Base-by-base conservation (phyloP, 2,113 vertebrate species). In the Plotosus lineatus region DNA sequence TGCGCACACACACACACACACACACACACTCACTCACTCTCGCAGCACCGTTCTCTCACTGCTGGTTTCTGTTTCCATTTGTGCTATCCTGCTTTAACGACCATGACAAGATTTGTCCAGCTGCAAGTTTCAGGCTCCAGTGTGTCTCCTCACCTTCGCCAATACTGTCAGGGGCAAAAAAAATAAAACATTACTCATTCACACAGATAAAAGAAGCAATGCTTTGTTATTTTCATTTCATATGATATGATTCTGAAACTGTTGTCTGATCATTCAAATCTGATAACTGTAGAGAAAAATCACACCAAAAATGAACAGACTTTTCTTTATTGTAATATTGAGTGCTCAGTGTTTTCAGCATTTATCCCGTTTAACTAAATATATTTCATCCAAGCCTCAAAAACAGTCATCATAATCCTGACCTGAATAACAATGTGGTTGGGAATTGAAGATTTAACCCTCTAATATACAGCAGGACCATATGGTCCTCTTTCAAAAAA, bases 71-170 rank as follows among this genome's bases (percentile, higher is more conserved):
- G 33, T 17, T 50, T 33, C 51, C 31, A 51, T 51, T 73, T 51
- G 46, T 23, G 21, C 15, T 3, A 73, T 51, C 19, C 12, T 50
- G 44, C 68, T 50, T 71, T 51, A 33, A 36, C 36, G n/a, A 36
- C 69, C 36, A 31, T 12, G 14, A 28, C 28, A 36, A 36, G 19
- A 36, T 26, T 9, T 23, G 19, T 51, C 46, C 8, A 33, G 46
- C 17, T 36, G 9, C 46, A 51, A 23, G 46, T 23, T 51, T 73
- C 9, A 36, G 46, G 46, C 69, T 51, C 28, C 17, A 14, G 1
- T 5, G 31, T 3, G 17, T 73, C 46, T 23, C 46, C 46, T 73
- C 69, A 73, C 48, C 69, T 73, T 51, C 69, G 46, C 69, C 69
- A 73, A 42, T 73, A 73, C 69, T 73, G 46, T 73, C 9, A 72